These are phyloP conservation scores for Chionodraco myersi DNA, from an alignment of 2,113 vertebrate genomes.

Conservation along the genomic window DNA sequence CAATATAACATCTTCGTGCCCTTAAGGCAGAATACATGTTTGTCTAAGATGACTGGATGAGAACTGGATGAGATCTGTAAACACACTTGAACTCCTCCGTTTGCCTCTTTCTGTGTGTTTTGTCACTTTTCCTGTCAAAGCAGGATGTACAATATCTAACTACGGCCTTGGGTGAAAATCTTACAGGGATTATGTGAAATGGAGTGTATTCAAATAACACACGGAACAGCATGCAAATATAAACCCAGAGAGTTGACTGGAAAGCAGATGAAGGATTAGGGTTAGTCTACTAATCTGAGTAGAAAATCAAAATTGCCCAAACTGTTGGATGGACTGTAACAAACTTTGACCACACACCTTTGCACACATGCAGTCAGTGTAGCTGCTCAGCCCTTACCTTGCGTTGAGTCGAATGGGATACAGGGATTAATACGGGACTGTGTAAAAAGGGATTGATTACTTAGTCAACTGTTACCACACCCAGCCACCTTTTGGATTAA, in stretches of 20 bases:
- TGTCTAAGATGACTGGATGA: conserved; percentile 40
- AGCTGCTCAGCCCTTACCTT: conserved; percentile 3
- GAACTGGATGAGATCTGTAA: no score
- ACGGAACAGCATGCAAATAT: conserved; percentile 82
- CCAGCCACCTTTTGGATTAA: conserved; percentile 74
- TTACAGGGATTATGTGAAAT: conserved; percentile 34
- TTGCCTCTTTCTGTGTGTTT: conserved; percentile 42
- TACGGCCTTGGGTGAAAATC: conserved; percentile 69
- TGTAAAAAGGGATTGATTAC: conserved; percentile 67
- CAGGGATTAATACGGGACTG: conserved; percentile 60
- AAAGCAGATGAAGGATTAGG: conserved; percentile 19
- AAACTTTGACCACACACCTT: conserved; percentile 31
- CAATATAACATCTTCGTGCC: conserved; percentile 9
- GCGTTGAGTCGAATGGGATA: conserved; percentile 38
- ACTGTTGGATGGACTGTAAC: conserved; percentile 11
- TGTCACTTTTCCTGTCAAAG: conserved; percentile 35
- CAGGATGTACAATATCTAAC: conserved; percentile 58
- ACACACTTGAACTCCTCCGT: conserved; percentile 38
- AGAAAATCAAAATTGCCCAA: conserved; percentile 68
- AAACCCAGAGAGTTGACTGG: conserved; percentile 26
- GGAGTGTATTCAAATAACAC: conserved; percentile 75
- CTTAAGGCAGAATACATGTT: conserved; percentile 39
- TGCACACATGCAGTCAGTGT: neutral
- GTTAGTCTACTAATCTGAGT: conserved; percentile 51
- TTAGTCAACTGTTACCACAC: conserved; percentile 74